Base-by-base conservation (phyloP, 2,888 invertebrate species). In the Leptinotarsa juncta region DNA sequence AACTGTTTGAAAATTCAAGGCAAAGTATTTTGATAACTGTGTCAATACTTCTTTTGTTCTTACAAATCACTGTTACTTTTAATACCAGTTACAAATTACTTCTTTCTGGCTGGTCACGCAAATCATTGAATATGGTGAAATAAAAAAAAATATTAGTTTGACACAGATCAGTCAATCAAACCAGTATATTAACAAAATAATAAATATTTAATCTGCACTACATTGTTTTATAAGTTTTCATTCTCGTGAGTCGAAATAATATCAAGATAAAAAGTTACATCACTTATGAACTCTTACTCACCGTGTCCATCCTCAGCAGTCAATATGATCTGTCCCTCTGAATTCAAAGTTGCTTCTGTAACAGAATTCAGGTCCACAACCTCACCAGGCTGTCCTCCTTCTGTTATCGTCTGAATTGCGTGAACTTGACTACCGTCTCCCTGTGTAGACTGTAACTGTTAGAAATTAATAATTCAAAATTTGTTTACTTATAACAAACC, bases 291-390 rank as follows among this genome's bases (percentile, higher is more conserved):
- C 57, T 23, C 14, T 15, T 49, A 73, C 85, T 88, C 89, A 96
- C 96, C 95, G 89, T 96, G 96, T 74, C 97, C 97, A 89, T 97
- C 97, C 90, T 97, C 97, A 75, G 96, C 96, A 71, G 97, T 97
- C 84, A 98, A 93, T 84, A 97, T 97, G 86, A 98, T 94, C 89
- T 97, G 97, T 12, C 97, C 97, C 87, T 97, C 97, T 87, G 95
- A 96, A 86, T 94, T 95, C 82, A 97, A 91, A 74, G 96, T 94
- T 78, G 97, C 96, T 89, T 97, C 96, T n/a, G 96, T 94, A 50
- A 96, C 93, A 20, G 94, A 93, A 88, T 94, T 95, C 83, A 97
- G 91, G 88, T 97, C 97, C 57, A 97, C 95, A 57, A 95, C 93
- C 85, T 96, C 95, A 66, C 94, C 92, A 83, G 93, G 93, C 23